These are phyloP conservation scores for Folsomia candida DNA, from an alignment of 2,888 invertebrate genomes.

Conservation along the genomic window DNA sequence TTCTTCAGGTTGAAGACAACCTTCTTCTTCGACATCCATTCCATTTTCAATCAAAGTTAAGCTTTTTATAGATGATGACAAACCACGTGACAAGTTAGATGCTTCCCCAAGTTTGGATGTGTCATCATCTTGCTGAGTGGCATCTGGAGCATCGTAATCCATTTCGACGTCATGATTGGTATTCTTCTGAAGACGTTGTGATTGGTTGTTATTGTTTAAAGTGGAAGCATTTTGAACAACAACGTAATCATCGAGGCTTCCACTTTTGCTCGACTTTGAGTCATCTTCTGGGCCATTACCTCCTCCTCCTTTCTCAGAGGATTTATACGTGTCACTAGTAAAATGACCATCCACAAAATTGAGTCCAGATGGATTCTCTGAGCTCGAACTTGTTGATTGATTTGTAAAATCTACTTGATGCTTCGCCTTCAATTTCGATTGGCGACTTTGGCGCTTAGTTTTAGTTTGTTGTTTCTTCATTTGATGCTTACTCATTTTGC, in stretches of 20 bases:
- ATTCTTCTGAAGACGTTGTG: neutral
- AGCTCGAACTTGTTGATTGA: neutral
- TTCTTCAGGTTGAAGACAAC: neutral
- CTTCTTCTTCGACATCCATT: constrained; percentile 22
- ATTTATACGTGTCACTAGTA: neutral
- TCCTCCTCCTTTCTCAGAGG: neutral
- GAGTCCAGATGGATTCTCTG: neutral
- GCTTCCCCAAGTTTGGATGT: neutral
- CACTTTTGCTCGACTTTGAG: constrained; percentile 22
- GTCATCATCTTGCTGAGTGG: neutral
- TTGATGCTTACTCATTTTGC: constrained; percentile 14
- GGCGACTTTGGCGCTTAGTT: constrained; percentile 24
- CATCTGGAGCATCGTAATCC: neutral
- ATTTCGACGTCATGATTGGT: neutral
- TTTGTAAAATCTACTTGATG: neutral
- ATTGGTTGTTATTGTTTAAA: neutral
- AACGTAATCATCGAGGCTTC: constrained; percentile 32
- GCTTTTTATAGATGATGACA: constrained; percentile 27
- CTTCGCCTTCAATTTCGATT: constrained; percentile 27
- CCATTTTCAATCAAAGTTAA: constrained; percentile 21
- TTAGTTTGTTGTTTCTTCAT: constrained; percentile 21
- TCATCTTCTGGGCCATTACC: constrained; percentile 21
- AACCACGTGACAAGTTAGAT: constrained; percentile 18
- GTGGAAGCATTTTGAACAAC: constrained; percentile 15
- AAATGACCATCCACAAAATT: constrained; percentile 32